Evolutionary conservation across 2,797 vertebrate species (phyloP), one percentile per base, ranked within the genome.

Genomic region (Melanotaenia nigrans): DNA sequence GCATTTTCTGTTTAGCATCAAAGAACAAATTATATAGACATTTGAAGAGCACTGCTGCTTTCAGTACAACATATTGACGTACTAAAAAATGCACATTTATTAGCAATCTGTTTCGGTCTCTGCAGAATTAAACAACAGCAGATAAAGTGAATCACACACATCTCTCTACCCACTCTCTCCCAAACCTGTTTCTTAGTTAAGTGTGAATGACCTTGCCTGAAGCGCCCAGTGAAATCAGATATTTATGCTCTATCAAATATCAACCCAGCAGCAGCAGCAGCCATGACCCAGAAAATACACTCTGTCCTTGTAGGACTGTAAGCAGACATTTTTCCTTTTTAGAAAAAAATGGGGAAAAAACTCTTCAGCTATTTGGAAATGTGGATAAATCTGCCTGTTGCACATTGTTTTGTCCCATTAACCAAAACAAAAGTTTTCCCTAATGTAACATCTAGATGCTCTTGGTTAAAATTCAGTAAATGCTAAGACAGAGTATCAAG

Each of bases 221-320:
- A 87, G 85, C 74, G 68, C 54, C 63, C 38, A 65, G 75, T 87
- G 75, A 89, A 78, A 88, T 81, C 69, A 75, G 77, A 86, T 85
- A 79, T 78, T 85, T 85, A 55, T 54, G 64, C 70, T 81, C 69
- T 64, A 83, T 88, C 83, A 81, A 70, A 77, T 81, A 82, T 82
- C 74, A 66, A 14, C 75, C 75, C 38, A 40, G 38, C 38, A 40
- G 38, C 47, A 45, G 77, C 83, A 78, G 84, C 79, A 71, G 74
- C 51, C 69, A 62, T 80, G 85, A 71, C 76, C 83, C 67, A 84
- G 82, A 85, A 87, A 81, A 79, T 54, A 22, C 63, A 73, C 25
- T 24, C 16, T 83, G 87, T 89, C 89, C 87, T 91, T 90, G 83
- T 90, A 88, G 69, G 72, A 25, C 47, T 76, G 20, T 40, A 42